Percentiles rank a stretch among this genome's conserved stretches.
Conservation (phyloP, 2,888 invertebrate genomes). For the Cheilosia urbana region DNA sequence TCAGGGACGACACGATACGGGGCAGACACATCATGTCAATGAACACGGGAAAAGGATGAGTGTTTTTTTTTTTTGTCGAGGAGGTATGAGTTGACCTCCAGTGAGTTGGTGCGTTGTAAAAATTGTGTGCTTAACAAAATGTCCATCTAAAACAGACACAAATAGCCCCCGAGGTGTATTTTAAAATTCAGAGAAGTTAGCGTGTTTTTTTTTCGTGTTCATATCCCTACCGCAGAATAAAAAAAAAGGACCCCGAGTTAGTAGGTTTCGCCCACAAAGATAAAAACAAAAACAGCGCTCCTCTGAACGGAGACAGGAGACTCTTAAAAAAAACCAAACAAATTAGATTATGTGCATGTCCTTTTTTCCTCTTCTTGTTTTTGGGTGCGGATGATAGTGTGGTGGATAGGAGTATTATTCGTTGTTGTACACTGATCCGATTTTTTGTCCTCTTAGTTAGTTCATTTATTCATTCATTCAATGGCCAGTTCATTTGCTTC, state of each 20-base stretch:
- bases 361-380: conserved; percentile 30
- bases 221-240: conserved; percentile 7
- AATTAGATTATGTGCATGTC: conserved; percentile 66
- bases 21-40: conserved; percentile 59
- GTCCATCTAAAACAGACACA: conserved; percentile 66
- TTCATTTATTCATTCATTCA: conserved; percentile 55
- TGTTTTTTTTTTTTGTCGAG: conserved; percentile 10
- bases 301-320: conserved; percentile 24
- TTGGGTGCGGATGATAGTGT: conserved; percentile 13
- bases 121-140: conserved; percentile 67
- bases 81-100: conserved; percentile 20
- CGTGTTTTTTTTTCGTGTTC: conserved; percentile 16
- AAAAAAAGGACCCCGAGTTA: conserved; percentile 21
- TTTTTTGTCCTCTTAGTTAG: conserved; percentile 40
- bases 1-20: conserved; percentile 33
- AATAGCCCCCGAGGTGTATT: conserved; percentile 66
- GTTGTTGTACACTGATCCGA: conserved; percentile 34
- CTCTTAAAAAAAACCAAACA: conserved; percentile 54
- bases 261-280: not conserved
- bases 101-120: conserved; percentile 40
- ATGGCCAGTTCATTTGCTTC: conserved; percentile 51
- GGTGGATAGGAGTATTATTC: conserved; percentile 25
- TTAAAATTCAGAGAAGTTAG: conserved; percentile 68
- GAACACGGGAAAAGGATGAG: conserved; percentile 23
- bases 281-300: conserved; percentile 27